phyloP scores from a whole-genome alignment of 2,797 vertebrate species.

The Syngnathus rostellatus region DNA sequence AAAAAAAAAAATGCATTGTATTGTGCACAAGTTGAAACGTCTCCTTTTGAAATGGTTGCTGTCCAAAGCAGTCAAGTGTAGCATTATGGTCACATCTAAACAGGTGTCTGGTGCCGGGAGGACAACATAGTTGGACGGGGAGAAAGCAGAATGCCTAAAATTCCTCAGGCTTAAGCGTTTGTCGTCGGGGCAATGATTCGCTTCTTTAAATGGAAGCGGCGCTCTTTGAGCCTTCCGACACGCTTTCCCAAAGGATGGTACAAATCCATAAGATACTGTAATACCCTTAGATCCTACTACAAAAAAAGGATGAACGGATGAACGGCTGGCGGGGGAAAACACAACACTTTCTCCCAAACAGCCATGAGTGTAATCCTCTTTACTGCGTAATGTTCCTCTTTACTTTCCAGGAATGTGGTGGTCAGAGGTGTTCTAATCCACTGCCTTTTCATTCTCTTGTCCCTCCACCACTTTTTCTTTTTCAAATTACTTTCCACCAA shows the following conservation, averaged over 20 bases:
- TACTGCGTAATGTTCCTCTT: constrained; percentile 56
- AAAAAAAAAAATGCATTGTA: no score
- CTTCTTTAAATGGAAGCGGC: constrained; percentile 28
- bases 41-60: constrained; percentile 7
- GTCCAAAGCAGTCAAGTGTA: constrained; percentile 21
- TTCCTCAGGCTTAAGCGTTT: constrained; percentile 34
- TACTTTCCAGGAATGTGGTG: constrained; percentile 62
- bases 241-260: constrained; percentile 26
- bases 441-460: constrained; percentile 31
- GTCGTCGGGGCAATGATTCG: constrained; percentile 31
- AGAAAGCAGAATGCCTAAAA: constrained; percentile 24
- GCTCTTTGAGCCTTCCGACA: constrained; percentile 34
- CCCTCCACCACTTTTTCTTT: constrained; percentile 35
- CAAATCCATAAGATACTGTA: constrained; percentile 32
- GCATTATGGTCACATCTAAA: constrained; percentile 39
- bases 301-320: constrained; percentile 22
- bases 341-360: constrained; percentile 13
- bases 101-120: constrained; percentile 30
- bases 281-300: constrained; percentile 43
- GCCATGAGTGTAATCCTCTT: constrained; percentile 60
- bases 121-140: constrained; percentile 24
- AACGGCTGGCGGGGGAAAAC: constrained; percentile 19
- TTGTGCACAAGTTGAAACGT: neutral
- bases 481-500: constrained; percentile 17
- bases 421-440: constrained; percentile 61